These are phyloP conservation scores for Oxyscelio sp. DNA, from an alignment of 2,888 invertebrate genomes.

Conservation along the genomic window DNA sequence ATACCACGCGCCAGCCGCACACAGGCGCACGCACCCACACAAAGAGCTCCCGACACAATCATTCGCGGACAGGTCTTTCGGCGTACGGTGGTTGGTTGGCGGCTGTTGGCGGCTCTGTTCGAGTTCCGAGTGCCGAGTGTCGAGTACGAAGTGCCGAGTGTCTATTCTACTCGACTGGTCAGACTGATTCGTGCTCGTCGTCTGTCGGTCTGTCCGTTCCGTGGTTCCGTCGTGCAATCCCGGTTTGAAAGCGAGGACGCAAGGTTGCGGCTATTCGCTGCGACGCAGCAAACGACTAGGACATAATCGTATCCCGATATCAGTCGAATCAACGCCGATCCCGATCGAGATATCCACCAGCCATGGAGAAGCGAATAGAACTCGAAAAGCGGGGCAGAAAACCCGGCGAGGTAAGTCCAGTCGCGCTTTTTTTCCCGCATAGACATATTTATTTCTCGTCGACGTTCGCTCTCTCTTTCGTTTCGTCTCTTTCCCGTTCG, in stretches of 20 bases:
- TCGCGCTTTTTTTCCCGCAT: constrained; percentile 63
- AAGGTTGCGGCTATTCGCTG: constrained; percentile 85
- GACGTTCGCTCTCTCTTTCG: constrained; percentile 32
- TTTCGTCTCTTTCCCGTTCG: not conserved
- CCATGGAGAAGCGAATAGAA: constrained; percentile 98
- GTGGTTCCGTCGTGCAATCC: constrained; percentile 87
- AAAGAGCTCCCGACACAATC: too few relatives aligned
- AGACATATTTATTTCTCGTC: constrained; percentile 36
- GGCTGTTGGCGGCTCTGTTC: constrained; percentile 58
- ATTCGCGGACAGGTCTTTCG: too few relatives aligned
- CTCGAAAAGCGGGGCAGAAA: constrained; percentile 97
- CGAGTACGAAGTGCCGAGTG: constrained; percentile 83
- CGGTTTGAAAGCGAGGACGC: constrained; percentile 86
- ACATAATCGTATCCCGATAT: constrained; percentile 72
- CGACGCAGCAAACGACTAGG: constrained; percentile 86
- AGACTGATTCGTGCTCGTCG: constrained; percentile 82
- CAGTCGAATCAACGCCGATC: constrained; percentile 70
- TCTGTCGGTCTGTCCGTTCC: constrained; percentile 80
- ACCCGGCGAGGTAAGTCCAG: constrained; percentile 94
- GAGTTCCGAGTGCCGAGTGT: constrained; percentile 79
- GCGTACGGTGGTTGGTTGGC: constrained; percentile 52
- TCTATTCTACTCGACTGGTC: constrained; percentile 80
- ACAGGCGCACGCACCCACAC: not conserved
- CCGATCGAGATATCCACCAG: constrained; percentile 78
- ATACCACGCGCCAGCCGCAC: too few relatives aligned